These are phyloP conservation scores for Lamellibrachia columna DNA, from an alignment of 2,888 invertebrate species.

Conservation along the genomic window DNA sequence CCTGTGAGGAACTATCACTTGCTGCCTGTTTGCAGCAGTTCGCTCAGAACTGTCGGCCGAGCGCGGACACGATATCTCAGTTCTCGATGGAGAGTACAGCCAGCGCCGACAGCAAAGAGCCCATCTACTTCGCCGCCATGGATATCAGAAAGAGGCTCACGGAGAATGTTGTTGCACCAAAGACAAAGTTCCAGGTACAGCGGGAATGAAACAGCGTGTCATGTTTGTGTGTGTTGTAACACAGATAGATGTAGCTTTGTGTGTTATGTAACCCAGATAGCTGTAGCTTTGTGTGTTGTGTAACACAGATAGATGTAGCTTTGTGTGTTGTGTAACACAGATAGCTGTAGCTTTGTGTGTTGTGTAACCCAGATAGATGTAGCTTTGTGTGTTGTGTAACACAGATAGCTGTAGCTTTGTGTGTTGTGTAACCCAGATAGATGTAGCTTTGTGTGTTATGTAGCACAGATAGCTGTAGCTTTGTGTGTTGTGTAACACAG, in stretches of 20 bases:
- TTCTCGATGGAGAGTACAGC: slow-evolving; percentile 80
- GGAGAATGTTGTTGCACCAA: slow-evolving; percentile 77
- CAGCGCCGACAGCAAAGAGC: slow-evolving; percentile 76
- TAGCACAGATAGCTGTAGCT: no score
- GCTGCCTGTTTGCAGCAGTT: slow-evolving; percentile 30
- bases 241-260: neutral
- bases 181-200: slow-evolving; percentile 71
- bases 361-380: no score
- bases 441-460: no score
- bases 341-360: no score
- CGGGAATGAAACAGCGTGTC: neutral
- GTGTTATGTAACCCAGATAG: no score
- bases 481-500: no score
- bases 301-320: no score
- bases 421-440: no score
- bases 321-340: no score
- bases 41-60: slow-evolving; percentile 35
- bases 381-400: no score
- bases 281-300: no score
- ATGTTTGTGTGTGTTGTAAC: neutral
- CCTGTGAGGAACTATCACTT: neutral
- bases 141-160: slow-evolving; percentile 86
- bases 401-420: no score
- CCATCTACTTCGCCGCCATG: slow-evolving; percentile 79
- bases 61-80: slow-evolving; percentile 86